Evolutionary conservation across 2,888 invertebrate species (phyloP).

Genomic region (Cosmorhoe ocellata): DNA sequence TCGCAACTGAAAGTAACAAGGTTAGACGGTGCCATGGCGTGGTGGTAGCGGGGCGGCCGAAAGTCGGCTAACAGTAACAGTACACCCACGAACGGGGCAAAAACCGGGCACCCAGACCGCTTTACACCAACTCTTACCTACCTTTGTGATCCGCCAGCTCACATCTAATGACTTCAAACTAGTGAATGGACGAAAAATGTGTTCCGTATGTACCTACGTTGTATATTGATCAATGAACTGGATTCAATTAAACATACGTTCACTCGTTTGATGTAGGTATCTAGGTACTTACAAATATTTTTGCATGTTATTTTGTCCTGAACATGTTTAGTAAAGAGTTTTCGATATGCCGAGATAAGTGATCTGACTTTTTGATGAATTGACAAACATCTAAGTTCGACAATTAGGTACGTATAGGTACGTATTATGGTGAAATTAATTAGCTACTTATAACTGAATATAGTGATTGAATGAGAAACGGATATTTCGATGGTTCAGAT

Average conservation of each 20-base stretch:
- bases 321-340: constrained; percentile 54
- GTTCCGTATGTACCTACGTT: constrained; percentile 50
- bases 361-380: constrained; percentile 37
- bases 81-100: constrained; percentile 68
- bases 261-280: too few relatives aligned
- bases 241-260: constrained; percentile 62
- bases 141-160: constrained; percentile 69
- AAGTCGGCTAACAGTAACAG: constrained; percentile 78
- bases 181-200: constrained; percentile 65
- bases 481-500: constrained; percentile 30
- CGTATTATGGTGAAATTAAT: constrained; percentile 46
- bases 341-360: constrained; percentile 46
- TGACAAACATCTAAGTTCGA: constrained; percentile 37
- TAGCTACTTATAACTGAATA: constrained; percentile 39
- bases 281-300: constrained; percentile 37
- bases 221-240: constrained; percentile 52
- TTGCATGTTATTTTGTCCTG: constrained; percentile 40
- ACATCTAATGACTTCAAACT: constrained; percentile 66
- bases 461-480: constrained; percentile 48
- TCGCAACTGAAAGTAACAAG: constrained; percentile 81
- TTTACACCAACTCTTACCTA: constrained; percentile 54
- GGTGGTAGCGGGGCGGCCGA: constrained; percentile 68
- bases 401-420: too few relatives aligned
- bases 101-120: constrained; percentile 65
- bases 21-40: constrained; percentile 66